A percentile compares a stretch with the other conserved stretches of the same genome.
Conservation (phyloP, 1,140 invertebrate species). For the Gyrodactylus bullatarudis region DNA sequence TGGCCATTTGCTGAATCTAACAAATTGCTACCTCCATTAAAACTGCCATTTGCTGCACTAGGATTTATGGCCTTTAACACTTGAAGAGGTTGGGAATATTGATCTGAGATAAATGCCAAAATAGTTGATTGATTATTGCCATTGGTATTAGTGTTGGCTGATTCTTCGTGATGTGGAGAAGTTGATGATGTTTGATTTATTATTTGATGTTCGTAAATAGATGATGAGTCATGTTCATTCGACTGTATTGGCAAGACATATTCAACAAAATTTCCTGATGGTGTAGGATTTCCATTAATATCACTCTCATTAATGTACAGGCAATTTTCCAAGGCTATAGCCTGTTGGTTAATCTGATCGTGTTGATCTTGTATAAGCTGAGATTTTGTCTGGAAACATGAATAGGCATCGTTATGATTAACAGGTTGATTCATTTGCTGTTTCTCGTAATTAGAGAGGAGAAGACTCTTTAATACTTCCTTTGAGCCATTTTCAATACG, state of each 20-base stretch:
- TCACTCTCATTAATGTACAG: neutral
- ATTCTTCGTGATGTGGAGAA: neutral
- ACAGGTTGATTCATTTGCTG: no score
- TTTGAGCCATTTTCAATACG: neutral
- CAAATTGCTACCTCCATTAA: neutral
- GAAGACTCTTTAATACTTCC: neutral
- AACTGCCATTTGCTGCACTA: no score
- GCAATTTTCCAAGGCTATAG: no score
- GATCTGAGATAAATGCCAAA: neutral
- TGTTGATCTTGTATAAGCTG: neutral
- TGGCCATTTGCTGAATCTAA: neutral
- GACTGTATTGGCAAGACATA: neutral
- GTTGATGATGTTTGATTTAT: neutral
- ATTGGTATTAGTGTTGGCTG: neutral
- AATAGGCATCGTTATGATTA: neutral
- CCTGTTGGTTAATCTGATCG: neutral
- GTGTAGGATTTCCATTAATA: no score
- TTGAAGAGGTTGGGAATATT: no score
- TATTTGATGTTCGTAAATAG: neutral
- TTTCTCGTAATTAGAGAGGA: no score
- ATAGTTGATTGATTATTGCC: neutral
- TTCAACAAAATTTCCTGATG: neutral
- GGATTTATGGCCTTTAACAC: no score
- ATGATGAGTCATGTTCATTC: neutral
- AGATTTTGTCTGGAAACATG: neutral